phyloP scores from a whole-genome alignment of 2,888 invertebrate genomes.

The Pterobdella sp. region DNA sequence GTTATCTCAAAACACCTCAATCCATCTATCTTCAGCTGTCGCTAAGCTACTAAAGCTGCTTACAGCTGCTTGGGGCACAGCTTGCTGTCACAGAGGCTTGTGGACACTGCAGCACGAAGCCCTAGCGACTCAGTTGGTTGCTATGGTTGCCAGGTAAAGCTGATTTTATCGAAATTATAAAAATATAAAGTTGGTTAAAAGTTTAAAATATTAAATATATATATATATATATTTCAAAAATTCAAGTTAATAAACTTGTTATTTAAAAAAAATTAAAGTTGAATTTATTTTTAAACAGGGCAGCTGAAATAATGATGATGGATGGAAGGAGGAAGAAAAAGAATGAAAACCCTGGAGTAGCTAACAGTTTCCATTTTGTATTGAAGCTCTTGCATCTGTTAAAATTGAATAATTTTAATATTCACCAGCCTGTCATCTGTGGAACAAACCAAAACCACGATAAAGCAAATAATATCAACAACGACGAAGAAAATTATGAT shows the following conservation, averaged over 20 bases:
- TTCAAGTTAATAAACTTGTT: too few relatives aligned
- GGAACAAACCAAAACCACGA: neutral
- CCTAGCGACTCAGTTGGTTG: neutral
- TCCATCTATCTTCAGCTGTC: neutral
- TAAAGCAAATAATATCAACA: neutral
- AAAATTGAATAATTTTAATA: neutral
- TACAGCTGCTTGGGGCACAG: neutral
- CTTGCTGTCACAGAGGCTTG: slow-evolving; percentile 13
- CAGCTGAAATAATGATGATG: slow-evolving; percentile 1
- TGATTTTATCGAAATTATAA: too few relatives aligned
- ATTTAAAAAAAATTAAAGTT: too few relatives aligned
- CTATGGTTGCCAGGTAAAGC: slow-evolving; percentile 19
- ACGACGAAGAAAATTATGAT: neutral
- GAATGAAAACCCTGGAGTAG: neutral
- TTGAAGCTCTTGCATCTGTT: neutral
- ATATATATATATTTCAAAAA: too few relatives aligned
- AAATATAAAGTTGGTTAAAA: too few relatives aligned
- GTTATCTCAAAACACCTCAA: too few relatives aligned
- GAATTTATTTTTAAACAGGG: too few relatives aligned
- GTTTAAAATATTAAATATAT: too few relatives aligned
- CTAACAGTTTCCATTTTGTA: neutral
- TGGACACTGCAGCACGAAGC: slow-evolving; percentile 12
- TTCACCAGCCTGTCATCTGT: neutral
- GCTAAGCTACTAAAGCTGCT: neutral
- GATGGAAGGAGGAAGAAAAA: neutral